Conservation (phyloP, 2,888 invertebrate genomes). For the Bugulina stolonifera region DNA sequence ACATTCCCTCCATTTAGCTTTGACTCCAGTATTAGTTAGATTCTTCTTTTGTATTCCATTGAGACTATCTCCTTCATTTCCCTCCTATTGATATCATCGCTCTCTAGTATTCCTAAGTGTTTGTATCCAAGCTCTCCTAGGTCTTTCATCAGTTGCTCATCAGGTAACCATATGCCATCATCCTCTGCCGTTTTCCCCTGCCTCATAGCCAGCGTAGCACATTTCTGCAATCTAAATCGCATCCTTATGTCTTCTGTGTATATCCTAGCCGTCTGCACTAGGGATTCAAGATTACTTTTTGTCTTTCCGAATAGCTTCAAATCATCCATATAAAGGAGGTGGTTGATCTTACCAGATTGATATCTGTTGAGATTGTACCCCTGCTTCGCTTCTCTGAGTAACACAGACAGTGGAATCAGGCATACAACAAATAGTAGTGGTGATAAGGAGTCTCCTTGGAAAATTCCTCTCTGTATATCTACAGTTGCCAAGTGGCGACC, state of each 20-base stretch:
- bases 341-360: too few species aligned
- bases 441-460: not conserved
- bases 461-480: not conserved
- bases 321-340: too few species aligned
- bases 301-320: not conserved
- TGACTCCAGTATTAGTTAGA: not conserved
- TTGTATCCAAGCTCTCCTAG: not conserved
- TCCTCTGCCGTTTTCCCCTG: not conserved
- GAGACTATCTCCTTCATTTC: not conserved
- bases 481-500: not conserved
- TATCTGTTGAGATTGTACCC: too few species aligned
- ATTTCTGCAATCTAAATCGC: not conserved
- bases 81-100: not conserved
- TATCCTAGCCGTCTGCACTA: not conserved
- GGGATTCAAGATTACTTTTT: not conserved
- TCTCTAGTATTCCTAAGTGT: not conserved
- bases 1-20: too few species aligned
- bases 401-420: not conserved
- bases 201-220: not conserved
- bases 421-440: too few species aligned
- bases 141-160: not conserved
- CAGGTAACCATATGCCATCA: not conserved
- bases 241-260: slow-evolving; percentile 7
- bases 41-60: not conserved
- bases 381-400: not conserved